phyloP scores from a whole-genome alignment of 2,113 vertebrate species.

The Illadopsis cleaveri region DNA sequence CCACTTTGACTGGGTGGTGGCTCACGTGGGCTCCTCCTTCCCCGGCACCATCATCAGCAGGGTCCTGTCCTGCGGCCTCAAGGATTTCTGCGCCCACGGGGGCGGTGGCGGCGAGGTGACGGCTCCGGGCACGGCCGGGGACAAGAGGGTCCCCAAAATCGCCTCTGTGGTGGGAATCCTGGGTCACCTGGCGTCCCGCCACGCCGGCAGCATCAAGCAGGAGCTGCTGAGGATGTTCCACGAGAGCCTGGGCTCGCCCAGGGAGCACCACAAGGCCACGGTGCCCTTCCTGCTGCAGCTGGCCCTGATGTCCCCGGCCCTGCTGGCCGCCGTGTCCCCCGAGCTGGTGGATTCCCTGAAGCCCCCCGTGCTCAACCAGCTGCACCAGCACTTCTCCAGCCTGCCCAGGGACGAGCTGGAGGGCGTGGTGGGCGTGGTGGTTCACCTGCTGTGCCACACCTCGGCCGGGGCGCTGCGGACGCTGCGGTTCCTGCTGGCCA shows the following conservation, averaged over 20 bases:
- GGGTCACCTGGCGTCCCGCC: slow-evolving; percentile 87
- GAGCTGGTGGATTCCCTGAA: slow-evolving; percentile 89
- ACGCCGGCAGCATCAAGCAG: slow-evolving; percentile 89
- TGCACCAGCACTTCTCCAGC: slow-evolving; percentile 83
- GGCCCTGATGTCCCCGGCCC: slow-evolving; percentile 86
- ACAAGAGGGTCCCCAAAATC: slow-evolving; percentile 88
- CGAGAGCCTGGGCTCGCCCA: slow-evolving; percentile 79
- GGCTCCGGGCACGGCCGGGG: background rate
- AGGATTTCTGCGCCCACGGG: slow-evolving; percentile 89
- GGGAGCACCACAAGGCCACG: slow-evolving; percentile 77
- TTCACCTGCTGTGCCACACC: slow-evolving; percentile 91
- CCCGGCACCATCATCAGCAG: slow-evolving; percentile 93
- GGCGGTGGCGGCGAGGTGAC: background rate
- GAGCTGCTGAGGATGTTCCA: slow-evolving; percentile 93
- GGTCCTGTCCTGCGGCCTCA: slow-evolving; percentile 91
- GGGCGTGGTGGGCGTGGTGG: slow-evolving; percentile 84
- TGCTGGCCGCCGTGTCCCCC: slow-evolving; percentile 84
- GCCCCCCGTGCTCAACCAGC: slow-evolving; percentile 84
- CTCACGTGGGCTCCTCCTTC: slow-evolving; percentile 94
- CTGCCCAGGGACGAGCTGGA: slow-evolving; percentile 88
- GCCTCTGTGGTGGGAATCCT: slow-evolving; percentile 93
- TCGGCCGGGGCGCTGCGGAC: slow-evolving; percentile 83
- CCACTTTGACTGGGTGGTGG: slow-evolving; percentile 97
- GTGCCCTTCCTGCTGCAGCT: slow-evolving; percentile 92
- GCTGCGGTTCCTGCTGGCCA: slow-evolving; percentile 87